These are phyloP conservation scores for Macroglossus sobrinus DNA, from an alignment of 2,113 vertebrate genomes.

Conservation along the genomic window DNA sequence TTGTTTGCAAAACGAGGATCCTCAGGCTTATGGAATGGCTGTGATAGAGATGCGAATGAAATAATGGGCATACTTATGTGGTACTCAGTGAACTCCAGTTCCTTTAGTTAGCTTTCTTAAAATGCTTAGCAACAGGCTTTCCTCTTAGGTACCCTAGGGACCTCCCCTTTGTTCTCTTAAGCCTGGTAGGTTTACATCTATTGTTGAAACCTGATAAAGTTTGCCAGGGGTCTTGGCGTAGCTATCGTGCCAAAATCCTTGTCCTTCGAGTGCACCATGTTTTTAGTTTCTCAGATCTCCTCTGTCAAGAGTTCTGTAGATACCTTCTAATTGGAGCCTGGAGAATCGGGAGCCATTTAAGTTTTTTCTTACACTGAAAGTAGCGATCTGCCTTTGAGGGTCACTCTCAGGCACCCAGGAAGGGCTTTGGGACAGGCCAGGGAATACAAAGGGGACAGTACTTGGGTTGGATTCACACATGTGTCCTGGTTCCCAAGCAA, in stretches of 20 bases:
- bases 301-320: constrained; percentile 70
- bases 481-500: constrained; percentile 38
- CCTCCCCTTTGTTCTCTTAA: neutral
- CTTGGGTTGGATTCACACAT: neutral
- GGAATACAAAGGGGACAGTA: neutral
- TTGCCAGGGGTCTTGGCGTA: constrained; percentile 45
- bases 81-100: neutral
- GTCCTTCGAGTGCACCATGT: neutral
- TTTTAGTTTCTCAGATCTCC: constrained; percentile 77
- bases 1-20: neutral
- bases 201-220: neutral
- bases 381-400: constrained; percentile 73
- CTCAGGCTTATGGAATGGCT: accelerated
- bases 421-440: neutral
- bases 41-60: neutral
- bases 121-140: neutral
- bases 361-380: constrained; percentile 75
- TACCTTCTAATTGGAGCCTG: constrained; percentile 86
- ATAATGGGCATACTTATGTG: accelerated
- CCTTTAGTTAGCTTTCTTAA: neutral
- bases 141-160: neutral
- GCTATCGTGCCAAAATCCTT: constrained; percentile 9
- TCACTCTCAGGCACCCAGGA: neutral
- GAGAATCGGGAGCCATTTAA: constrained; percentile 80
- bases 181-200: neutral